phyloP scores from a whole-genome alignment of 2,888 invertebrate genomes.

The Coronaproctus castanopsis region DNA sequence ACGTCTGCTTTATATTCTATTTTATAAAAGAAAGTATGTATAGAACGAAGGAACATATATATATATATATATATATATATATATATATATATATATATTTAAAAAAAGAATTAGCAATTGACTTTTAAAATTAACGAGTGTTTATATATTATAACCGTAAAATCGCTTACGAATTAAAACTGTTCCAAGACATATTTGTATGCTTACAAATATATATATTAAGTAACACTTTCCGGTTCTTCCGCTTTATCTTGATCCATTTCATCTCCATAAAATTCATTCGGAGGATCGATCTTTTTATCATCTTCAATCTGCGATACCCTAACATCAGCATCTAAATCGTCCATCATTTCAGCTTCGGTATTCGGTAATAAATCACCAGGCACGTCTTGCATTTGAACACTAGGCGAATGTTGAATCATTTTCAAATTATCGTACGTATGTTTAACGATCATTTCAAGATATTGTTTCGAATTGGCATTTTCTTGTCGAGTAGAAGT shows the following conservation, averaged over 20 bases:
- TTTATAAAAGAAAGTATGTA: too few species aligned
- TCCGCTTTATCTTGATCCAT: constrained; percentile 51
- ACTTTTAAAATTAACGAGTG: too few species aligned
- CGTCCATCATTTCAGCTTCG: constrained; percentile 32
- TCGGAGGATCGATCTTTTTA: constrained; percentile 58
- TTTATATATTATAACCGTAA: too few species aligned
- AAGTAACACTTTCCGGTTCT: not conserved
- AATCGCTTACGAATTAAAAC: too few species aligned
- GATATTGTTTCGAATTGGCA: constrained; percentile 84
- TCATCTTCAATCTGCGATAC: constrained; percentile 59
- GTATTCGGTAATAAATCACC: constrained; percentile 28
- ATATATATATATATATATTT: too few species aligned
- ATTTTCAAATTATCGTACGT: constrained; percentile 84
- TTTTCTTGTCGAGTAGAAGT: constrained; percentile 71
- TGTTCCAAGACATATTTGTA: too few species aligned
- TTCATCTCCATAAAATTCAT: constrained; percentile 78
- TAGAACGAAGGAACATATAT: too few species aligned
- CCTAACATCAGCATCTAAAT: constrained; percentile 62
- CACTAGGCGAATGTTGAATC: constrained; percentile 82
- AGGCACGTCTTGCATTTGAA: constrained; percentile 93
- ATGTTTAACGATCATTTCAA: constrained; percentile 69
- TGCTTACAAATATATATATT: too few species aligned
- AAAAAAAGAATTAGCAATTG: too few species aligned
- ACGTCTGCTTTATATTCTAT: too few species aligned
- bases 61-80: too few species aligned